phyloP scores from a whole-genome alignment of 2,113 vertebrate genomes.

The Scatophagus argus region DNA sequence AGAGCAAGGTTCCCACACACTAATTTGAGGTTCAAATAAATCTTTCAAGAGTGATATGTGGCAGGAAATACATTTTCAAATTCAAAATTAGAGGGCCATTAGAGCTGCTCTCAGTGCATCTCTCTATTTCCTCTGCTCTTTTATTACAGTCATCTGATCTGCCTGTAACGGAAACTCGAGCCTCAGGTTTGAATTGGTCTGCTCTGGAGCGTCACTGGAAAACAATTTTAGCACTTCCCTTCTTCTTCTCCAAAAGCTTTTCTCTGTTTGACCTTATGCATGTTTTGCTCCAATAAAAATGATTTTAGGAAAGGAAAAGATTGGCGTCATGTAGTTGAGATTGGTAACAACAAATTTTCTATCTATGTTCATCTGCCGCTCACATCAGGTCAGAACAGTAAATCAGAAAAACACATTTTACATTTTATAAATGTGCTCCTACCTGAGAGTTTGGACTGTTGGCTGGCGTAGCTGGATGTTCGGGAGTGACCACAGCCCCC shows the following conservation, averaged over 20 bases:
- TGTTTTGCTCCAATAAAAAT: neutral
- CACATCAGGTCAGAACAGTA: neutral
- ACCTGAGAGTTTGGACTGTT: constrained; percentile 98
- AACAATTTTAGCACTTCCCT: constrained; percentile 15
- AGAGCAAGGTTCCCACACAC: constrained; percentile 28
- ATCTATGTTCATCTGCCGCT: neutral
- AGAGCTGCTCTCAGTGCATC: constrained; percentile 38
- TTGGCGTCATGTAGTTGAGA: neutral
- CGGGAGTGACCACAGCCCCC: constrained; percentile 93
- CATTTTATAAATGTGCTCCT: constrained; percentile 34
- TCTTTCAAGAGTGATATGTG: constrained; percentile 2
- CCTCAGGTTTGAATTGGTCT: constrained; percentile 11
- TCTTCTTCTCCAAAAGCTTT: constrained; percentile 26
- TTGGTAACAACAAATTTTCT: neutral
- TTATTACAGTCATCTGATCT: constrained; percentile 65
- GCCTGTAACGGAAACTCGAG: constrained; percentile 47
- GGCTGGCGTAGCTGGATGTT: constrained; percentile 97
- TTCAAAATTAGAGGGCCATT: constrained; percentile 37
- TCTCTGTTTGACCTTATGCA: constrained; percentile 2
- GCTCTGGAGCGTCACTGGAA: constrained; percentile 35
- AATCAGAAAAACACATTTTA: neutral
- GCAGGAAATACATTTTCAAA: constrained; percentile 50
- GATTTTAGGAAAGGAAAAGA: neutral
- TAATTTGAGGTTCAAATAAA: constrained; percentile 10
- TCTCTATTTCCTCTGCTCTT: constrained; percentile 53